Conservation (phyloP, 2,797 vertebrate species). For the Chelonia mydas region DNA sequence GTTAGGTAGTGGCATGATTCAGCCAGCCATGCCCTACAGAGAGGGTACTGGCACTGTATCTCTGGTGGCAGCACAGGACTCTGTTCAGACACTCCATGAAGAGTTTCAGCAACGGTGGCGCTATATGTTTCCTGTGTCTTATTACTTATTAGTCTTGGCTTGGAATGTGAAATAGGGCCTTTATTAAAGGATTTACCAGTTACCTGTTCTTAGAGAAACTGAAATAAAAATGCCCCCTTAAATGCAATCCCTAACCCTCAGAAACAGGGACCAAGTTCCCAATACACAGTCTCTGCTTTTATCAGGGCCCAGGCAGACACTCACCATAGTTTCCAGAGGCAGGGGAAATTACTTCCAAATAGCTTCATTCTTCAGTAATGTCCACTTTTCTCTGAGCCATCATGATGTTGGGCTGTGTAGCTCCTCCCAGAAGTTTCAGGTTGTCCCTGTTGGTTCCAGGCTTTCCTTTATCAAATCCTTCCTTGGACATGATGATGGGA, state of each 20-base stretch:
- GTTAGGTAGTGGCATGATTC: background rate
- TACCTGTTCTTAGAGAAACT: background rate
- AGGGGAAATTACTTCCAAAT: background rate
- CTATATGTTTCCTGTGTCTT: background rate
- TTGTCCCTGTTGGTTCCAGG: background rate
- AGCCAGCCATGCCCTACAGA: background rate
- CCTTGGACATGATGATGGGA: background rate
- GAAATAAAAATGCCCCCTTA: background rate
- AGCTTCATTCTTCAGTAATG: background rate
- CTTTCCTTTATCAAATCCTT: background rate
- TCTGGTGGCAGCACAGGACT: background rate
- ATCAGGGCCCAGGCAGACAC: background rate
- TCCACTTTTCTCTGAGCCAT: background rate
- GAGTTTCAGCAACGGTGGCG: background rate
- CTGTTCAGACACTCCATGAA: background rate
- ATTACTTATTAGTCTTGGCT: background rate
- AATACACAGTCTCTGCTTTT: background rate
- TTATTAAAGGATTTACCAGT: background rate
- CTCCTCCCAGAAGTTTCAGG: background rate
- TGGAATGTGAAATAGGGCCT: background rate
- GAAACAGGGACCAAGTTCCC: background rate
- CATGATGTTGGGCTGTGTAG: background rate
- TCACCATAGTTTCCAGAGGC: background rate
- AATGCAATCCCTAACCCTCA: background rate
- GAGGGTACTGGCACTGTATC: background rate